A percentile compares a stretch with the other conserved stretches of the same genome.
These are phyloP conservation scores for Eulithis testata DNA, from an alignment of 2,888 invertebrate species.

Conservation along the genomic window DNA sequence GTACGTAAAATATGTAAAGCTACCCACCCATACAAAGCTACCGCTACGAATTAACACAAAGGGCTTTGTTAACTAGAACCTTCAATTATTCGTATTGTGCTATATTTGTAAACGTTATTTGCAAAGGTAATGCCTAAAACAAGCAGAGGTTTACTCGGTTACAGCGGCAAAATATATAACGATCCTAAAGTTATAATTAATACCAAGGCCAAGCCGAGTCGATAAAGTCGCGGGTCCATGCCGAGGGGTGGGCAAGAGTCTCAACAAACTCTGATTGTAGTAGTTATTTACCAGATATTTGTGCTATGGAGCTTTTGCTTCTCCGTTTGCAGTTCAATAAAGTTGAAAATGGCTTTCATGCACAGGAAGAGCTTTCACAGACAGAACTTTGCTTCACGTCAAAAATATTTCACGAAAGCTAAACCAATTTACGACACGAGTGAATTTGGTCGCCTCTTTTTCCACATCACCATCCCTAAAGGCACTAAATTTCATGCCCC, in stretches of 20 bases:
- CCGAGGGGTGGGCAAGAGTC: conserved; percentile 20
- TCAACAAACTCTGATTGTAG: conserved; percentile 14
- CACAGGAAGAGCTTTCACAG: too few species aligned
- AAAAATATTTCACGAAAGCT: too few species aligned
- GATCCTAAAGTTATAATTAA: conserved; percentile 52
- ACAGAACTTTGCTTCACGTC: too few species aligned
- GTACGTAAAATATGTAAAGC: neutral
- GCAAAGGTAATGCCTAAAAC: conserved; percentile 25
- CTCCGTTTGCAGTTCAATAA: too few species aligned
- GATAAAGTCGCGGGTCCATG: conserved; percentile 42
- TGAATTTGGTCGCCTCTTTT: too few species aligned
- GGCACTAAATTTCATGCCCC: too few species aligned
- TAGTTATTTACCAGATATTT: too few species aligned
- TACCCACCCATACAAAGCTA: neutral
- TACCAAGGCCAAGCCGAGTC: conserved; percentile 50
- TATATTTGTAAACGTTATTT: conserved; percentile 19
- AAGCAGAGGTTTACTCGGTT: conserved; percentile 16
- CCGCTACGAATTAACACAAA: conserved; percentile 1
- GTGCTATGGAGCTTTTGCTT: too few species aligned
- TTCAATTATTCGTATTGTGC: conserved; percentile 23
- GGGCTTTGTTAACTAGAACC: conserved; percentile 15
- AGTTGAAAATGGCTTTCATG: too few species aligned
- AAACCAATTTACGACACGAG: too few species aligned
- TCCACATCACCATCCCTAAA: too few species aligned
- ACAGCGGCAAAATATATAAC: conserved; percentile 31